Evolutionary conservation across 2,113 vertebrate species (phyloP).

Genomic region (Stegostoma tigrinum): DNA sequence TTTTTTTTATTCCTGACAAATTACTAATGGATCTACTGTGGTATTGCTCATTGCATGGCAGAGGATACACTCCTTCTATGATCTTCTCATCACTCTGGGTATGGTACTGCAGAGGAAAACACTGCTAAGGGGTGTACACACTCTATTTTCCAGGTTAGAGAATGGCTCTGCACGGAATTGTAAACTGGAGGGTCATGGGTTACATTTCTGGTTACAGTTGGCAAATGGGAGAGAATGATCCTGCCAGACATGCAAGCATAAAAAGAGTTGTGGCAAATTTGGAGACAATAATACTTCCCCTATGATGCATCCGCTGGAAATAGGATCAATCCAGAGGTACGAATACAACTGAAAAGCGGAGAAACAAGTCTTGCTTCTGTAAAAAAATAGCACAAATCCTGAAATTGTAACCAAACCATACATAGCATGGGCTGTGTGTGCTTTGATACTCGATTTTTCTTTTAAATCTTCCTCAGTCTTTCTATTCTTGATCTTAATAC

Average conservation of each 20-base stretch:
- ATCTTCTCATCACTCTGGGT: not conserved
- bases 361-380: not conserved
- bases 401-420: not conserved
- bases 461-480: not conserved
- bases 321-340: not conserved
- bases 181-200: not conserved
- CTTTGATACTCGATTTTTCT: not conserved
- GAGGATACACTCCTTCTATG: not conserved
- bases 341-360: not conserved
- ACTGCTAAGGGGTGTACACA: too few relatives aligned
- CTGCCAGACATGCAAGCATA: not conserved
- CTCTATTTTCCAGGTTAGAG: not conserved
- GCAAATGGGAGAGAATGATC: not conserved
- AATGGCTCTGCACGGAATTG: not conserved
- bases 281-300: not conserved
- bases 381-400: not conserved
- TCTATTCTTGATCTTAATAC: not conserved
- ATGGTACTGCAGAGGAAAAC: not conserved
- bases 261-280: not conserved
- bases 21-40: not conserved
- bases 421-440: not conserved
- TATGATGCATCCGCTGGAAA: not conserved
- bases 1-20: not conserved
- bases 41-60: not conserved
- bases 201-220: not conserved